phyloP scores from a whole-genome alignment of 2,888 invertebrate species.

The Sinodicranocentrus sp. region DNA sequence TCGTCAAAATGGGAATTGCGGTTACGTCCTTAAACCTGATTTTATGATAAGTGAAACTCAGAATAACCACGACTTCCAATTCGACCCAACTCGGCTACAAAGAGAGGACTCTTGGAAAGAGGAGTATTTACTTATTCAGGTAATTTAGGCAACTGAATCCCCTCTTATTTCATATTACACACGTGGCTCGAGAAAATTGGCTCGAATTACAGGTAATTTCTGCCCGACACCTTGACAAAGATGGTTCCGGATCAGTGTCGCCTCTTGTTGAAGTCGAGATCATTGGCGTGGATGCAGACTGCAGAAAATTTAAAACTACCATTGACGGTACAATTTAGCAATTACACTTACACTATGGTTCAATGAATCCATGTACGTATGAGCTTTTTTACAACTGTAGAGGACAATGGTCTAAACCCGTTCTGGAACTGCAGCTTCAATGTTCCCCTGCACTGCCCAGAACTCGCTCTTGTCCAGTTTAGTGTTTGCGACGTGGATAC shows the following conservation, averaged over 20 bases:
- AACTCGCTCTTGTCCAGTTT: slow-evolving; percentile 91
- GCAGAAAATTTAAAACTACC: slow-evolving; percentile 87
- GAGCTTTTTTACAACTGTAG: slow-evolving; percentile 5
- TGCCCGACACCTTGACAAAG: slow-evolving; percentile 90
- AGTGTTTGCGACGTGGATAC: slow-evolving; percentile 96
- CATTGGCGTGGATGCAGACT: slow-evolving; percentile 92
- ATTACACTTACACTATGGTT: not conserved
- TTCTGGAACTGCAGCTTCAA: slow-evolving; percentile 92
- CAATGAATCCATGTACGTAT: no score
- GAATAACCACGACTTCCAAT: not conserved
- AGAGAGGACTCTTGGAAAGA: not conserved
- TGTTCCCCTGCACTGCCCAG: slow-evolving; percentile 89
- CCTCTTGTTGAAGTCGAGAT: slow-evolving; percentile 96
- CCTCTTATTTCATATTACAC: no score
- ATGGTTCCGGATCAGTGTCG: slow-evolving; percentile 88
- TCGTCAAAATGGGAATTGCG: slow-evolving; percentile 67
- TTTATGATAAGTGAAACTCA: slow-evolving; percentile 40
- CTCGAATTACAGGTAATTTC: slow-evolving; percentile 84
- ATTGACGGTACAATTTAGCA: not conserved
- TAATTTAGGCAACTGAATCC: no score
- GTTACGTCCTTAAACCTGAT: slow-evolving; percentile 68
- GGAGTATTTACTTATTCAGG: no score
- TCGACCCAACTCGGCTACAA: slow-evolving; percentile 18
- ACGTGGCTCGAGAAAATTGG: no score
- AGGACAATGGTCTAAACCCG: slow-evolving; percentile 95